These are phyloP conservation scores for Catharus ustulatus DNA, from an alignment of 2,797 vertebrate genomes.

Conservation along the genomic window DNA sequence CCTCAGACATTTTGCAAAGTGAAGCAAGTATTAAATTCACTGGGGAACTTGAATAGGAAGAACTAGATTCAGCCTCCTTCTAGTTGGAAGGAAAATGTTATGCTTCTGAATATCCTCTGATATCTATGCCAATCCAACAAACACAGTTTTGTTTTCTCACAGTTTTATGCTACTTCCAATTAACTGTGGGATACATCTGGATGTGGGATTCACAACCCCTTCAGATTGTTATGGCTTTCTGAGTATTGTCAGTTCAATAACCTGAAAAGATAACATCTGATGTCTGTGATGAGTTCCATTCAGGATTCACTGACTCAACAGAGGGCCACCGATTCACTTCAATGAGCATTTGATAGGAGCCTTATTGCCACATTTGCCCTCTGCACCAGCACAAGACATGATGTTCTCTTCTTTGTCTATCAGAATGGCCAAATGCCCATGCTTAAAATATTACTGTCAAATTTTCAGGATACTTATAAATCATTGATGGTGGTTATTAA, in stretches of 20 bases:
- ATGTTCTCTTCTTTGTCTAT: not conserved
- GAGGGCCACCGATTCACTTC: not conserved
- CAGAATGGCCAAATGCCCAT: not conserved
- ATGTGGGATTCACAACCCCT: not conserved
- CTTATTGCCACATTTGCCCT: not conserved
- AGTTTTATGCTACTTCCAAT: not conserved
- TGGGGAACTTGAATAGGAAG: not conserved
- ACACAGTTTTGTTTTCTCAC: not conserved
- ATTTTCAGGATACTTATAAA: not conserved
- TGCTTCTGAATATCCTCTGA: not conserved
- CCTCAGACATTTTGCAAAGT: not conserved
- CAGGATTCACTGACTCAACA: not conserved
- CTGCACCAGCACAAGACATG: fast-evolving
- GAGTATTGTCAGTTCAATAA: not conserved
- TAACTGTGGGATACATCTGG: not conserved
- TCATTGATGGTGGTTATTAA: not conserved
- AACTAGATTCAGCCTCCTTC: not conserved
- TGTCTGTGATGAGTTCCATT: not conserved
- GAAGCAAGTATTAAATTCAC: not conserved
- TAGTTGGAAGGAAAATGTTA: not conserved
- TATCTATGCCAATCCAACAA: not conserved
- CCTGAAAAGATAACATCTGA: not conserved
- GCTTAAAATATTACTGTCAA: not conserved
- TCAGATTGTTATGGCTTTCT: not conserved
- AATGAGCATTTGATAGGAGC: not conserved